Evolutionary conservation across 2,888 invertebrate species (phyloP).

Genomic region (Sipha maydis): DNA sequence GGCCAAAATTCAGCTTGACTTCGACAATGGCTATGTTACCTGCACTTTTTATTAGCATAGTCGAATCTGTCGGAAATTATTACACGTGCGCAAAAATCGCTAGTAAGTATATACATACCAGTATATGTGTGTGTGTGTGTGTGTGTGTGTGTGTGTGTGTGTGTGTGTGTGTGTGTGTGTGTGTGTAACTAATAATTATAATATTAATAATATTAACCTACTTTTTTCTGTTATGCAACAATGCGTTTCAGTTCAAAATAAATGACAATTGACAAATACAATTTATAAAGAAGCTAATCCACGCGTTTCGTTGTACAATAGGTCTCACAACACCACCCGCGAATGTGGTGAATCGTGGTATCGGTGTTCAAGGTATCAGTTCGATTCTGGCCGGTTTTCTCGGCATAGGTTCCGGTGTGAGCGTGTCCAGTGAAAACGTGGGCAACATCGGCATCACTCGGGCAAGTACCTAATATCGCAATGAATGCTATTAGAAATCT

Average conservation of each 20-base stretch:
- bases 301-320: neutral
- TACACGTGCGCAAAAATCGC: conserved; percentile 45
- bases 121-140: too few relatives aligned
- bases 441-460: conserved; percentile 59
- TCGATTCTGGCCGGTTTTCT: conserved; percentile 46
- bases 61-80: conserved; percentile 58
- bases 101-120: conserved; percentile 38
- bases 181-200: too few relatives aligned
- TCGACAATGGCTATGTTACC: conserved; percentile 58
- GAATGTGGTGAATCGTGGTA: conserved; percentile 41
- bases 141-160: too few relatives aligned
- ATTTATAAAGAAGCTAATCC: too few relatives aligned
- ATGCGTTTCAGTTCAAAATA: too few relatives aligned
- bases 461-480: conserved; percentile 17
- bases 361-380: conserved; percentile 55
- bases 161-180: too few relatives aligned
- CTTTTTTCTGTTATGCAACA: too few relatives aligned
- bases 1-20: conserved; percentile 44
- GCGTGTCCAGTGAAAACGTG: conserved; percentile 51
- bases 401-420: conserved; percentile 39
- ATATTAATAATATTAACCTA: too few relatives aligned
- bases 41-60: conserved; percentile 56
- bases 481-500: neutral
- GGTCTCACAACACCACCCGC: conserved; percentile 36
- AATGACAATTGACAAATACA: too few relatives aligned